A percentile compares a stretch with the other conserved stretches of the same genome.
Conservation (phyloP, 1,140 invertebrate genomes). For the Choristoneura fumiferana region DNA sequence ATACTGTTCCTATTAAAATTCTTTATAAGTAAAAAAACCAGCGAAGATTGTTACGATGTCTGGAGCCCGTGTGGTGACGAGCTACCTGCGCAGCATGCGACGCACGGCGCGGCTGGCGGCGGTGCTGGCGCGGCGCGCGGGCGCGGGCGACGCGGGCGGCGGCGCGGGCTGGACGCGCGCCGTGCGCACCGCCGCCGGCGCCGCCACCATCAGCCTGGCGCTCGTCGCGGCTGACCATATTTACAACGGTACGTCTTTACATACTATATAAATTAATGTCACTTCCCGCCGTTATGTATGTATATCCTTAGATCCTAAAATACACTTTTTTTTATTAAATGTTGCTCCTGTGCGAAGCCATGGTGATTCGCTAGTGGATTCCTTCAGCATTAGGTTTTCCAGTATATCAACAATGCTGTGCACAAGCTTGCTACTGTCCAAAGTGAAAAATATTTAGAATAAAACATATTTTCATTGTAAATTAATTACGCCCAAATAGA, state of each 20-base stretch:
- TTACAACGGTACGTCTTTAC: constrained; percentile 50
- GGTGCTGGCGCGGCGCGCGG: constrained; percentile 24
- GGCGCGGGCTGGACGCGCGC: neutral
- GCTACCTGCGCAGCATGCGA: constrained; percentile 22
- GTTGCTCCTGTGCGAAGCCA: too few relatives aligned
- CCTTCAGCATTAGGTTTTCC: too few relatives aligned
- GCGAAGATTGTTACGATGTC: neutral
- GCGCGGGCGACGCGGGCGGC: neutral
- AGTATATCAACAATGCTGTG: too few relatives aligned
- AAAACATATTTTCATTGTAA: too few relatives aligned
- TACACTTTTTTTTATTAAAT: too few relatives aligned
- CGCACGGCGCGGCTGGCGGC: constrained; percentile 27
- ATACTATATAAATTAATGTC: neutral
- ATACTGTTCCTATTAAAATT: neutral
- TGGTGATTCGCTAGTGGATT: too few relatives aligned
- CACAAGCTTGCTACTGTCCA: too few relatives aligned
- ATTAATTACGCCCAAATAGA: too few relatives aligned
- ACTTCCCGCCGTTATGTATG: too few relatives aligned
- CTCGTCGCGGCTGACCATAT: constrained; percentile 54
- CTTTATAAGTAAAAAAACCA: neutral
- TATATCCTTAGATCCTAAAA: too few relatives aligned
- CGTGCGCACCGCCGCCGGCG: constrained; percentile 25
- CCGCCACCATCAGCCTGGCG: constrained; percentile 44
- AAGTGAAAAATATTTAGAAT: too few relatives aligned
- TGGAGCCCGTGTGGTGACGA: neutral